Evolutionary conservation across 2,888 invertebrate species (phyloP).

Genomic region (Tanypteryx hageni): DNA sequence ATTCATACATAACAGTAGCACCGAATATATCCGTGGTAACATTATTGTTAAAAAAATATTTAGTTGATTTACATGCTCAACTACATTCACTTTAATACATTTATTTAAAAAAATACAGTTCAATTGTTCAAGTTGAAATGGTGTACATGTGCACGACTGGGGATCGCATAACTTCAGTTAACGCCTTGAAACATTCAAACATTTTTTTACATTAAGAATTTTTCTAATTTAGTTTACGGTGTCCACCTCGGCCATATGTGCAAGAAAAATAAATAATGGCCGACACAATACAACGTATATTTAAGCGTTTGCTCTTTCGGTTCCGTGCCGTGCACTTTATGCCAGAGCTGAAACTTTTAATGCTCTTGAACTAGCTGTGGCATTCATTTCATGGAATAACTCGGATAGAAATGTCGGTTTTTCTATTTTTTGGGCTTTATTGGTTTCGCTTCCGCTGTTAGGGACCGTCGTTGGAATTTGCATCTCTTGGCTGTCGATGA

Average conservation of each 20-base stretch:
- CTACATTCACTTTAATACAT: no score
- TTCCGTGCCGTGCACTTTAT: neutral
- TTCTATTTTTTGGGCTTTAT: slow-evolving; percentile 45
- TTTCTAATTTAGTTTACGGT: no score
- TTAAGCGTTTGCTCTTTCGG: neutral
- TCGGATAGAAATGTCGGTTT: slow-evolving; percentile 9
- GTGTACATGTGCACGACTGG: no score
- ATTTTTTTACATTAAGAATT: no score
- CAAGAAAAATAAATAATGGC: neutral
- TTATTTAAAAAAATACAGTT: no score
- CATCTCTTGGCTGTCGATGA: slow-evolving; percentile 51
- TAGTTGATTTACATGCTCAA: no score
- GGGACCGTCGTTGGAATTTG: slow-evolving; percentile 56
- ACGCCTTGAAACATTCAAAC: no score
- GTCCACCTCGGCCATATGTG: neutral
- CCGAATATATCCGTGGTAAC: no score
- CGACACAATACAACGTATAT: neutral
- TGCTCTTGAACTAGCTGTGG: neutral
- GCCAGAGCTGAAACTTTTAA: neutral
- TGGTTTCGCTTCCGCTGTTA: slow-evolving; percentile 59
- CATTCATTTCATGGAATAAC: neutral
- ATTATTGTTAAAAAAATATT: no score
- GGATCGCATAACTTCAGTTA: no score
- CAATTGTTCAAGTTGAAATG: no score
- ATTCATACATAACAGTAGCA: neutral